phyloP scores from a whole-genome alignment of 92 coral and sea anemone genomes.

The Pocillopora meandrina region DNA sequence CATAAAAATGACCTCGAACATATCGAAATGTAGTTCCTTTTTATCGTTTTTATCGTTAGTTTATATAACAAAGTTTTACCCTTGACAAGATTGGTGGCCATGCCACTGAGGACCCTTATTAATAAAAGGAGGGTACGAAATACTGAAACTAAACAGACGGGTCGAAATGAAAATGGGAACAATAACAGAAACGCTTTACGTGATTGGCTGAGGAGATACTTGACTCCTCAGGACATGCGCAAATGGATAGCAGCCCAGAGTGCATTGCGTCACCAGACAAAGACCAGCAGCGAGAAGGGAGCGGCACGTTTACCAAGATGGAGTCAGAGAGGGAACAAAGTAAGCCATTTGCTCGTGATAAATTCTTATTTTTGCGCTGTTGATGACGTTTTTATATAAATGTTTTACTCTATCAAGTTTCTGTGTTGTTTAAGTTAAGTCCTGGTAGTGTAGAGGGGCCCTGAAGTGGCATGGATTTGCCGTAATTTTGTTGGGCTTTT shows the following conservation, averaged over 20 bases:
- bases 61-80: too few species aligned
- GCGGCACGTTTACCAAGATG: constrained; percentile 78
- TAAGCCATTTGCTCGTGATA: constrained; percentile 64
- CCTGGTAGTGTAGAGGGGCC: constrained; percentile 46
- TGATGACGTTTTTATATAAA: constrained; percentile 48
- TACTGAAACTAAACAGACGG: background rate
- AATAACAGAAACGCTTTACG: background rate
- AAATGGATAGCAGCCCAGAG: constrained; percentile 58
- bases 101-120: too few species aligned
- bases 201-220: constrained; percentile 31
- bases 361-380: constrained; percentile 67
- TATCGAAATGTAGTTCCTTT: too few species aligned
- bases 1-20: too few species aligned
- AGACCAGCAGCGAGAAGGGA: constrained; percentile 72
- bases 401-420: constrained; percentile 57
- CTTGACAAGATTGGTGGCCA: background rate
- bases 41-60: too few species aligned
- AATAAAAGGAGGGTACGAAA: background rate
- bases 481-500: constrained; percentile 39
- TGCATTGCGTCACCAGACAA: constrained; percentile 76
- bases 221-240: constrained; percentile 38
- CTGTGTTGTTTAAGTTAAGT: constrained; percentile 71
- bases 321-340: constrained; percentile 77
- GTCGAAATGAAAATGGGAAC: constrained; percentile 24
- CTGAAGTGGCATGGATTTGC: constrained; percentile 33